Evolutionary conservation across 2,888 invertebrate species (phyloP).

Genomic region (Hirudinaria manillensis): DNA sequence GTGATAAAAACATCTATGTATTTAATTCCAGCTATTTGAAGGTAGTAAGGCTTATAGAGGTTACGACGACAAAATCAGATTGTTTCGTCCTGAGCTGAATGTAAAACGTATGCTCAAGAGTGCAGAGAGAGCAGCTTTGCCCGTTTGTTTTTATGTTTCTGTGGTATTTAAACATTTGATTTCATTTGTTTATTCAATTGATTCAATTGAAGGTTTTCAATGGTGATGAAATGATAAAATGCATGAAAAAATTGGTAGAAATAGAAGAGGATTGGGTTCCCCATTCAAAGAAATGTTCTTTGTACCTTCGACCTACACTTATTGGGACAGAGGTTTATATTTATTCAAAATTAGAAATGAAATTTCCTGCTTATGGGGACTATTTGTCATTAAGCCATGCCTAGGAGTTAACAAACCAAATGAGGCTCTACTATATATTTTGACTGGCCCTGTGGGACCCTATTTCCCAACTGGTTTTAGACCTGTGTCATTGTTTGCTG

Average conservation of each 20-base stretch:
- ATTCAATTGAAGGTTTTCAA: conserved; percentile 65
- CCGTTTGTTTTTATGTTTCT: conserved; percentile 54
- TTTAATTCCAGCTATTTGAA: conserved; percentile 77
- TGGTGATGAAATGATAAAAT: conserved; percentile 74
- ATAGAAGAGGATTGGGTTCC: conserved; percentile 98
- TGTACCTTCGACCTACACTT: conserved; percentile 90
- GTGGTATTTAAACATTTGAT: background rate
- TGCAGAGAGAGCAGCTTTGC: conserved; percentile 76
- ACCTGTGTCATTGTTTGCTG: conserved; percentile 81
- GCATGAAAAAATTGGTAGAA: conserved; percentile 74
- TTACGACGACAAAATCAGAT: conserved; percentile 78
- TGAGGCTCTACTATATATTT: conserved; percentile 81
- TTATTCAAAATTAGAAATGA: background rate
- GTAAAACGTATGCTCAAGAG: conserved; percentile 85
- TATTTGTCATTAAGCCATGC: conserved; percentile 65
- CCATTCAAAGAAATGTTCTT: conserved; percentile 70
- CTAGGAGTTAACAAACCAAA: conserved; percentile 82
- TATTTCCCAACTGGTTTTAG: conserved; percentile 72
- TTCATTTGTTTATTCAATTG: background rate
- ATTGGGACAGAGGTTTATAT: conserved; percentile 85
- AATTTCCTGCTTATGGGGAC: background rate
- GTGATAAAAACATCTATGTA: too few relatives aligned
- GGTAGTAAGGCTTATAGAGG: conserved; percentile 96
- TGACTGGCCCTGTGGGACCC: conserved; percentile 84
- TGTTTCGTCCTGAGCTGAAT: conserved; percentile 91